These are phyloP conservation scores for Drosophila acutilabella DNA, from an alignment of 2,888 invertebrate genomes.

Conservation along the genomic window DNA sequence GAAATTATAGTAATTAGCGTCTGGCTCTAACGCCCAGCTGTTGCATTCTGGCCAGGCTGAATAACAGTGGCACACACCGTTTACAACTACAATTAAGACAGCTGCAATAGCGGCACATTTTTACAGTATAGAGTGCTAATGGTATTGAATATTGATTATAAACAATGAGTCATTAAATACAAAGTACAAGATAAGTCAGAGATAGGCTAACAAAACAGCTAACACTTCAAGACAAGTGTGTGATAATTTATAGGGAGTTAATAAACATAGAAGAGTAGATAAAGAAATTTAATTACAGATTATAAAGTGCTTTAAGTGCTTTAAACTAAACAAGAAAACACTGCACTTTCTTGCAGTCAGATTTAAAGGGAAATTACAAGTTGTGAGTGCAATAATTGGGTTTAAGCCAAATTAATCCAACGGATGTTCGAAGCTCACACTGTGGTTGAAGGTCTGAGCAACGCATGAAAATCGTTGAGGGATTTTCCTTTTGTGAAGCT, in stretches of 20 bases:
- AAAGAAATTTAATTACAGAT: background rate
- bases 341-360: background rate
- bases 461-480: background rate
- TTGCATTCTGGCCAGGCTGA: conserved; percentile 20
- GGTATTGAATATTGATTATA: conserved; percentile 22
- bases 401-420: background rate
- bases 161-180: background rate
- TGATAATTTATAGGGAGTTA: background rate
- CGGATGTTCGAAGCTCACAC: background rate
- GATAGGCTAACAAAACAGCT: conserved; percentile 5
- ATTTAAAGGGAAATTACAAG: background rate
- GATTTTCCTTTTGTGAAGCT: conserved; percentile 16
- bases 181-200: background rate
- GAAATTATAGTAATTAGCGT: conserved; percentile 66
- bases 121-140: background rate
- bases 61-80: conserved; percentile 31
- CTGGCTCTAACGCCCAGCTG: conserved; percentile 13
- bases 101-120: conserved; percentile 1
- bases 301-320: background rate
- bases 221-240: background rate
- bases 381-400: conserved; percentile 9
- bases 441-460: background rate
- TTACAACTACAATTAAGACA: conserved; percentile 29
- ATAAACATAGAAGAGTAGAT: background rate
- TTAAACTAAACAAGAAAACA: background rate